A percentile compares a stretch with the other conserved stretches of the same genome.
These are phyloP conservation scores for Drosophila sp. DNA, from an alignment of 1,140 invertebrate genomes.

Conservation along the genomic window DNA sequence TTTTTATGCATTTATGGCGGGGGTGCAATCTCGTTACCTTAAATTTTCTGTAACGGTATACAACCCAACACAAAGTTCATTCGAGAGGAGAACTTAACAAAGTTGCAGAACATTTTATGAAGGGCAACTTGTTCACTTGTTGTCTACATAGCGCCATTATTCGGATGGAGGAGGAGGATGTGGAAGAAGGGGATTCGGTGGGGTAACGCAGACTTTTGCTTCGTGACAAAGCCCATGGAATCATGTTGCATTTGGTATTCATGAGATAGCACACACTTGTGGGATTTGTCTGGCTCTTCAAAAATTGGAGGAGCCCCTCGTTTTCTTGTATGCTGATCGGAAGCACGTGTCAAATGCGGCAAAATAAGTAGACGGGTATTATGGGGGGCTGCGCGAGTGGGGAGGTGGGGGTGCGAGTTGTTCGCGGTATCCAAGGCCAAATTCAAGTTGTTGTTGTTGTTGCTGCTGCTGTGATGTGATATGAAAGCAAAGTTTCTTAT, in stretches of 20 bases:
- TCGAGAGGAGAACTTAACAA: slow-evolving; percentile 40
- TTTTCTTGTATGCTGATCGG: slow-evolving; percentile 65
- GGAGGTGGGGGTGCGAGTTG: neutral
- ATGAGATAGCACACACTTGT: slow-evolving; percentile 74
- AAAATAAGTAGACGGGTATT: slow-evolving; percentile 28
- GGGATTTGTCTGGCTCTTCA: slow-evolving; percentile 59
- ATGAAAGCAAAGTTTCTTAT: neutral
- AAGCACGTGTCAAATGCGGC: slow-evolving; percentile 78
- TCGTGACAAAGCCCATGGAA: slow-evolving; percentile 48
- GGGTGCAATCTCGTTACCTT: slow-evolving; percentile 56
- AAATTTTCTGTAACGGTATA: slow-evolving; percentile 57
- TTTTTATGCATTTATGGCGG: slow-evolving; percentile 65
- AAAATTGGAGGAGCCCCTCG: slow-evolving; percentile 30
- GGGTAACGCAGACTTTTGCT: neutral
- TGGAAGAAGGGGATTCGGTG: neutral
- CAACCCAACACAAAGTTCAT: neutral
- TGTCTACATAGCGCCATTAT: slow-evolving; percentile 9
- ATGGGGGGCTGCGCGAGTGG: neutral
- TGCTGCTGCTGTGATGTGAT: no score
- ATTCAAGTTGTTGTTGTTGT: neutral
- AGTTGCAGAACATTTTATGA: slow-evolving; percentile 53
- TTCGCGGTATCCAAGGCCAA: slow-evolving; percentile 25
- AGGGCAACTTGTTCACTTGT: slow-evolving; percentile 11
- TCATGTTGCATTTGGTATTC: slow-evolving; percentile 35
- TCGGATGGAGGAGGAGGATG: no score